Evolutionary conservation across 2,797 vertebrate species (phyloP), one percentile per base, ranked within the genome.

Genomic region (Avahi laniger): DNA sequence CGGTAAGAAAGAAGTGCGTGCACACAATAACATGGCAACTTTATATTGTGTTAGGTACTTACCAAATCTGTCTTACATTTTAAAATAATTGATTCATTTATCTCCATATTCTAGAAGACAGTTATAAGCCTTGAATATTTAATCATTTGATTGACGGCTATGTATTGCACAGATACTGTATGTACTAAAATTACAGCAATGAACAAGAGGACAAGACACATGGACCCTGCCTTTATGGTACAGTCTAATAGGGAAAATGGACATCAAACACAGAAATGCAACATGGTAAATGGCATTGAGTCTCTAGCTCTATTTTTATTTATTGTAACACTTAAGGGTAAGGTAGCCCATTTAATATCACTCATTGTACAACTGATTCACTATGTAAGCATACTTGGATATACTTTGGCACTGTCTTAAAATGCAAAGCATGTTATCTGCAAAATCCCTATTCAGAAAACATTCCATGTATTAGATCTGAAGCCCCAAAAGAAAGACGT

Each of bases 351-450:
- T 85, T 91, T 67, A 50, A 4, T 73, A 76, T 82, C 93, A 70
- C 30, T 93, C 28, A 52, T 91, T 50, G 78, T 28, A 80, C 38
- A 84, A 13, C 52, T 50, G 41, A 57, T 84, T 88, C 46, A 43
- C 52, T 86, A 33, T 87, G 93, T 88, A 88, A 75, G 69, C 69
- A 57, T 90, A 43, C 72, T 91, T 89, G 75, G 38, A 83, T 95
- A 65, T 79, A 63, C 13, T 93, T 81, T 88, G 86, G 20, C 20
- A 89, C 63, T 87, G 11, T 94, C 63, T 93, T 33, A 88, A 93
- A 92, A 94, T 80, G 24, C 11, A 83, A 57, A 83, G 17, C 57
- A 33, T 41, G 33, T 79, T 54, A 67, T 87, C 78, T 94, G 35
- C 61, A 88, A 79, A 94, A 93, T 91, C 41, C 52, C 9, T 78